Evolutionary conservation across 2,797 vertebrate genomes (phyloP).

Genomic region (Limnodromus scolopaceus): DNA sequence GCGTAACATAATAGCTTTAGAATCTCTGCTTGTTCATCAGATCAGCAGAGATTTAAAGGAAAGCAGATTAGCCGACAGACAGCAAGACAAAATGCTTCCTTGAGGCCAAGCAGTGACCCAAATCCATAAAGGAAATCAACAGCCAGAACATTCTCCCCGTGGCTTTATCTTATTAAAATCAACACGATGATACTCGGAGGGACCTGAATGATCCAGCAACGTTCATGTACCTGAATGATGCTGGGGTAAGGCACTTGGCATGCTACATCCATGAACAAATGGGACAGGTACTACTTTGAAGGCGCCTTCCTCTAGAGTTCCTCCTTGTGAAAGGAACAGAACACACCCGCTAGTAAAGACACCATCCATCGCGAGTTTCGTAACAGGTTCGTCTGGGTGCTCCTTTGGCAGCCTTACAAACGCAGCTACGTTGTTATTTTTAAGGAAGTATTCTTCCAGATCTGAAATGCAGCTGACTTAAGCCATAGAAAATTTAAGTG

Average conservation of each 20-base stretch:
- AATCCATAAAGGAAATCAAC: not conserved
- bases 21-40: not conserved
- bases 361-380: not conserved
- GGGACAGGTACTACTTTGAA: not conserved
- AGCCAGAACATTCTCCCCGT: accelerated
- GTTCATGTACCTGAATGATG: not conserved
- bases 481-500: not conserved
- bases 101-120: not conserved
- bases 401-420: not conserved
- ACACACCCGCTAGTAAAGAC: not conserved
- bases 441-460: not conserved
- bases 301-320: not conserved
- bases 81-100: not conserved
- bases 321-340: not conserved
- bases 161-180: not conserved
- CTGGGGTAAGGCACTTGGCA: not conserved
- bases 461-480: not conserved
- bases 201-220: not conserved
- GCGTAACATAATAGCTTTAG: accelerated
- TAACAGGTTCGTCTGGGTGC: not conserved
- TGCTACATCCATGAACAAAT: not conserved
- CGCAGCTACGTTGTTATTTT: not conserved
- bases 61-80: not conserved
- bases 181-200: not conserved
- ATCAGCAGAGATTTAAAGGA: not conserved